phyloP scores from a whole-genome alignment of 2,113 vertebrate genomes.

The Phyllopteryx taeniolatus region DNA sequence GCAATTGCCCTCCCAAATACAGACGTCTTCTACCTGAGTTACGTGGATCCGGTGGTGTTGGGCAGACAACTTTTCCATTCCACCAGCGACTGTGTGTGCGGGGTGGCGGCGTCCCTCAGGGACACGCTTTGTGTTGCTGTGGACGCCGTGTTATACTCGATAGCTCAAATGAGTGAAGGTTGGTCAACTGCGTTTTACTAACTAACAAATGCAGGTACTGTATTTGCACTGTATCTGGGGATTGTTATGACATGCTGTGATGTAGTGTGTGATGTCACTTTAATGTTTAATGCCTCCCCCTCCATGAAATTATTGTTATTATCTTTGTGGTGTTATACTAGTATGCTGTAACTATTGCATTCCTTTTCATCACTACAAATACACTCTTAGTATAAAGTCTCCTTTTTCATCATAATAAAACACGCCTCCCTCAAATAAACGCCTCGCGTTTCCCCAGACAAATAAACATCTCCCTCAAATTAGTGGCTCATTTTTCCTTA shows the following conservation, averaged over 20 bases:
- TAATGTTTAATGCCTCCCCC: no score
- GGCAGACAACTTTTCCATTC: constrained; percentile 59
- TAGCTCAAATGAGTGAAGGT: constrained; percentile 51
- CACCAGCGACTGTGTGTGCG: constrained; percentile 43
- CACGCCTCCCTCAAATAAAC: background rate
- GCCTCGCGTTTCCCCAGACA: background rate
- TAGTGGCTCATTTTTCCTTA: no score
- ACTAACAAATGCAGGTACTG: background rate
- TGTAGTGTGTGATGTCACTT: no score
- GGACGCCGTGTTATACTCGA: constrained; percentile 29
- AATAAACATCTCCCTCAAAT: no score
- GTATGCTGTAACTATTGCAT: no score
- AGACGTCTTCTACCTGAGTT: constrained; percentile 67
- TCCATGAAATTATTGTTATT: no score
- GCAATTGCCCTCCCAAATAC: constrained; percentile 10
- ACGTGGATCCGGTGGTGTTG: constrained; percentile 62
- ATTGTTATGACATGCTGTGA: no score
- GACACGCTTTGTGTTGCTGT: constrained; percentile 38
- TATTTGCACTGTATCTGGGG: no score
- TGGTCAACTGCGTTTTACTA: background rate
- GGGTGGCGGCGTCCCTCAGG: constrained; percentile 18
- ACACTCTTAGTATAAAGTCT: no score
- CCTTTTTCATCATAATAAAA: background rate
- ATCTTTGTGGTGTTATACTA: no score
- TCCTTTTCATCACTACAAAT: no score